Evolutionary conservation across 2,113 vertebrate genomes (phyloP).

Genomic region (Ameiurus melas): DNA sequence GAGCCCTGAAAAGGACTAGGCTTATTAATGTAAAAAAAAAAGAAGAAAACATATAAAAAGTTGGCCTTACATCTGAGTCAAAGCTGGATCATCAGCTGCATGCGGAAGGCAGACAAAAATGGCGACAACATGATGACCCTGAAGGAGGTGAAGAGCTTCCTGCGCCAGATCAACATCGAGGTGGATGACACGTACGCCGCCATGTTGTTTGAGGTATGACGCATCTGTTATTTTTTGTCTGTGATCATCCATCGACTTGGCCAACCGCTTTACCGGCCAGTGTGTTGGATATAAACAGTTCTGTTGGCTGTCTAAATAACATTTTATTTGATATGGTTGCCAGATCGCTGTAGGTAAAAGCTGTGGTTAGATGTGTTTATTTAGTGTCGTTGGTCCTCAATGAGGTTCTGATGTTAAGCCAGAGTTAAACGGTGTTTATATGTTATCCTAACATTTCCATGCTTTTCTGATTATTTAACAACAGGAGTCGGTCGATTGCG

Average conservation of each 20-base stretch:
- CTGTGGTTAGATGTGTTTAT: background rate
- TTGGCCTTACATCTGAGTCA: constrained; percentile 72
- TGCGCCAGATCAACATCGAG: constrained; percentile 88
- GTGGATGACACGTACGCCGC: constrained; percentile 83
- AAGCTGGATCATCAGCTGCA: constrained; percentile 93
- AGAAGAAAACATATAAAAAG: background rate
- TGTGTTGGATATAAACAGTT: background rate
- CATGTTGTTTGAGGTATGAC: constrained; percentile 80
- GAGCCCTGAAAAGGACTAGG: background rate
- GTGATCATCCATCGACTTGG: background rate
- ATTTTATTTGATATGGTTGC: background rate
- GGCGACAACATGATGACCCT: constrained; percentile 92
- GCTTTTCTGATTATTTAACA: background rate
- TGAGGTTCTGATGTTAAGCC: background rate
- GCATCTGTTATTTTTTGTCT: background rate
- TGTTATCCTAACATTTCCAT: background rate
- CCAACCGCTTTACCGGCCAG: background rate
- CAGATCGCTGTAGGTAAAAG: background rate
- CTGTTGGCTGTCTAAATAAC: background rate
- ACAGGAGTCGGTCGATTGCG: background rate
- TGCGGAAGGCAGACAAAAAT: constrained; percentile 93
- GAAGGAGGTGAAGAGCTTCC: constrained; percentile 90
- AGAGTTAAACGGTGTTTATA: background rate
- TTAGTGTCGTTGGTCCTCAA: background rate
- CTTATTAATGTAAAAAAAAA: background rate